phyloP scores from a whole-genome alignment of 2,888 invertebrate species.

The Cheilosia impressa region DNA sequence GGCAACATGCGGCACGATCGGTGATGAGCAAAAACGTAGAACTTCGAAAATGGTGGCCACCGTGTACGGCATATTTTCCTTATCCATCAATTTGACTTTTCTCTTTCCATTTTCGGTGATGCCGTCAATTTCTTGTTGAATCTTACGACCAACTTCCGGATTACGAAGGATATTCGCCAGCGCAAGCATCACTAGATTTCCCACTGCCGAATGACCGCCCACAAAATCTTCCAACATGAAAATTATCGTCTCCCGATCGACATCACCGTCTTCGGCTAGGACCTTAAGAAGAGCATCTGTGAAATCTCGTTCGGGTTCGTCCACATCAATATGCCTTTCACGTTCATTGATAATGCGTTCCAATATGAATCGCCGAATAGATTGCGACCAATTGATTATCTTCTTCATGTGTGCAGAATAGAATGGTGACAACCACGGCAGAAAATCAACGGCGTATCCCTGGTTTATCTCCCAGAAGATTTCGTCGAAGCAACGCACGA shows the following conservation, averaged over 20 bases:
- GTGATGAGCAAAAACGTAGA: slow-evolving; percentile 90
- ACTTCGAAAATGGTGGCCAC: slow-evolving; percentile 91
- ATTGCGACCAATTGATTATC: slow-evolving; percentile 87
- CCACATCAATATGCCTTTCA: slow-evolving; percentile 82
- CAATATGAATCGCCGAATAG: slow-evolving; percentile 88
- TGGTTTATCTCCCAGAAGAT: slow-evolving; percentile 95
- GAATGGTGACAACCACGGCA: slow-evolving; percentile 90
- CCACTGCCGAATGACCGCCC: slow-evolving; percentile 93
- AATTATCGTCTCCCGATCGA: slow-evolving; percentile 89
- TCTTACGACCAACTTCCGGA: slow-evolving; percentile 86
- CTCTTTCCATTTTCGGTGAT: slow-evolving; percentile 82
- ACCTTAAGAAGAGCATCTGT: slow-evolving; percentile 89
- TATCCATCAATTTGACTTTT: slow-evolving; percentile 86
- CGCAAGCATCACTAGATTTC: slow-evolving; percentile 90
- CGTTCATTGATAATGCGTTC: slow-evolving; percentile 86
- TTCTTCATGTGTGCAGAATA: slow-evolving; percentile 88
- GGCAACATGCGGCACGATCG: slow-evolving; percentile 94
- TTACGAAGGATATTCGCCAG: slow-evolving; percentile 87
- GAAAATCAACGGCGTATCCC: slow-evolving; percentile 92
- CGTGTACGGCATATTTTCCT: slow-evolving; percentile 88
- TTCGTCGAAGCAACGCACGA: slow-evolving; percentile 90
- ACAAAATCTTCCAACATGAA: slow-evolving; percentile 92
- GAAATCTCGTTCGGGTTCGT: slow-evolving; percentile 88
- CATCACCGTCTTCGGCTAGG: slow-evolving; percentile 86
- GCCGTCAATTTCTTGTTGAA: slow-evolving; percentile 88